Evolutionary conservation across 2,888 invertebrate genomes (phyloP), one percentile per base, ranked within the genome.

Genomic region (Macaria notata): DNA sequence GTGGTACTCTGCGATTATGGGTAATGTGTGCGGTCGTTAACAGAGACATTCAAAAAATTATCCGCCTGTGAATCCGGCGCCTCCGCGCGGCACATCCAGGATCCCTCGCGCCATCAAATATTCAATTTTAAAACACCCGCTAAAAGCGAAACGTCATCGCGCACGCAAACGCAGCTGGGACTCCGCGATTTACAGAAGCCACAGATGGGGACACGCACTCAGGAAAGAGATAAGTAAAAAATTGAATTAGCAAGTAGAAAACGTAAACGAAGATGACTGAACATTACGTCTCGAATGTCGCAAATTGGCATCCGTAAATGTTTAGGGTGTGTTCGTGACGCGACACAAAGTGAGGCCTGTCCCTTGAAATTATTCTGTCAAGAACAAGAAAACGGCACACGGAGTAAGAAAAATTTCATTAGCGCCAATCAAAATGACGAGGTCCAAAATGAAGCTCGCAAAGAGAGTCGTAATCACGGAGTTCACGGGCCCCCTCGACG

Each of bases 401-500:
- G 75, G 83, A 88, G 86, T 86, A 88, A 78, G 89, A 91, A 89
- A 88, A 90, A 91, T 91, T 91, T 91, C 89, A 91, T 91, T 91
- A 91, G 89, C 91, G 89, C 88, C 91, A 91, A 91, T 91, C 91
- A 91, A 89, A 90, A 86, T 90, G 91, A 90, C 90, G 90, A 91
- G 88, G 88, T 89, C 86, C 80, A 88, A 90, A 89, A 89, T 88
- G 91, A 89, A 91, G 86, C 86, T 86, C 75, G 84, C 88, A 84
- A 86, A 85, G 88, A 87, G 88, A 89, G 87, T 89, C 90, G 88
- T 91, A 91, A 91, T 90, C 89, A 90, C 90, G 84, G 89, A 89
- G 86, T 88, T 86, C 84, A 85, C 82, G 84, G 83, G 81, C 86
- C 90, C 86, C 88, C 89, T 88, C 88, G 72, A 87, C 91, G 81